Conservation (phyloP, 2,888 invertebrate genomes). For the Cybosia mesomella region DNA sequence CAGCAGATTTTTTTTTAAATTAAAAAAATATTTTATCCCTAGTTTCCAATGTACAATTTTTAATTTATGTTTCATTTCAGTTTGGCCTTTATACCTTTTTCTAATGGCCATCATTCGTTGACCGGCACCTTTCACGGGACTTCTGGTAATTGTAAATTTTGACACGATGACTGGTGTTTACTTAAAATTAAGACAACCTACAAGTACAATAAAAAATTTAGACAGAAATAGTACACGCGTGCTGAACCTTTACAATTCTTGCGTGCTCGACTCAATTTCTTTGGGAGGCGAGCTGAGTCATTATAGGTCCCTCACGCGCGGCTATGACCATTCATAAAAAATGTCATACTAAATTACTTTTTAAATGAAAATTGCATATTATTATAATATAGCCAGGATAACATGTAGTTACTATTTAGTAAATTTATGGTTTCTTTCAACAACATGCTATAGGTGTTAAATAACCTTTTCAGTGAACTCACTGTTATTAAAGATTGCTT, state of each 20-base stretch:
- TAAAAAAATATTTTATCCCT: neutral
- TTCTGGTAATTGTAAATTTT: too few relatives aligned
- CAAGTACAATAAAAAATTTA: neutral
- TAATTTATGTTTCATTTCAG: too few relatives aligned
- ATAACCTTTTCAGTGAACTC: constrained; percentile 13
- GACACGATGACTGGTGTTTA: neutral
- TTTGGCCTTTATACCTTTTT: too few relatives aligned
- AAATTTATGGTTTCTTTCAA: constrained; percentile 13
- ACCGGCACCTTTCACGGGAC: too few relatives aligned
- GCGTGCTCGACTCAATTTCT: constrained; percentile 29
- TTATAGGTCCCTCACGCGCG: constrained; percentile 23
- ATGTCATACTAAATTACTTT: constrained; percentile 12
- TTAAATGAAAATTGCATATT: constrained; percentile 17
- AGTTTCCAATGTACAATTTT: too few relatives aligned
- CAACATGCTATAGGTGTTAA: constrained; percentile 1
- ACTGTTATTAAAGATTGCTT: constrained; percentile 9
- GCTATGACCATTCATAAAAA: constrained; percentile 34
- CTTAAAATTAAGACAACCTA: neutral
- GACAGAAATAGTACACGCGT: neutral
- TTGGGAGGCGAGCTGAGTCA: constrained; percentile 34
- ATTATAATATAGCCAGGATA: constrained; percentile 9
- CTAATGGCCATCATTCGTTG: too few relatives aligned
- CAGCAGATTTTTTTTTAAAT: too few relatives aligned
- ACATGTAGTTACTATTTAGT: constrained; percentile 12
- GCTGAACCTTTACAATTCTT: neutral